A percentile compares a stretch with the other conserved stretches of the same genome.
These are phyloP conservation scores for Indri indri DNA, from an alignment of 2,113 vertebrate species.

Conservation along the genomic window DNA sequence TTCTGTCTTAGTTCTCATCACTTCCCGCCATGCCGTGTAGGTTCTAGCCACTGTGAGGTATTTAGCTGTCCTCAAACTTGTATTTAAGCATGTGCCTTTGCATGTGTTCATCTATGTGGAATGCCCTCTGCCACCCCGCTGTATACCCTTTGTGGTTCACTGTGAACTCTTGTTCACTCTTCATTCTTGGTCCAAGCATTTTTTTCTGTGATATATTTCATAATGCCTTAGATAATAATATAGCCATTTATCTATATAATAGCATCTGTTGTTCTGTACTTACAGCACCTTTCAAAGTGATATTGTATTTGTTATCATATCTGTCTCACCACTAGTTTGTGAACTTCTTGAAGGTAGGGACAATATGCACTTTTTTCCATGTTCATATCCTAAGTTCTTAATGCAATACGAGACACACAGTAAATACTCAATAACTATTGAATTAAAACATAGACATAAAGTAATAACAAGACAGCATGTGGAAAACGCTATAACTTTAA, in stretches of 20 bases:
- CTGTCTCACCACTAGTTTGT: background rate
- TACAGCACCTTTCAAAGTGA: background rate
- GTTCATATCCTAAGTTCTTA: background rate
- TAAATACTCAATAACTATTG: background rate
- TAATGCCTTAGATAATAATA: background rate
- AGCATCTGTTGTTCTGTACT: background rate
- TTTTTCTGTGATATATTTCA: background rate
- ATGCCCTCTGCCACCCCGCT: background rate
- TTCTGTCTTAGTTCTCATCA: background rate
- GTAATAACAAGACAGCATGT: background rate
- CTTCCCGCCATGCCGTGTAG: background rate
- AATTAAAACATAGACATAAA: background rate
- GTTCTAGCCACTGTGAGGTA: background rate
- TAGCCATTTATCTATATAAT: background rate
- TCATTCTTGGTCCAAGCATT: background rate
- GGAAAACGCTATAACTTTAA: background rate
- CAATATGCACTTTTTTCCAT: background rate
- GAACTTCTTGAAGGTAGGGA: background rate
- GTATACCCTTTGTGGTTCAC: background rate
- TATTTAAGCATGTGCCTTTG: background rate
- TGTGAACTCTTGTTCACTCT: background rate
- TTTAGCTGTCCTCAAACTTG: background rate
- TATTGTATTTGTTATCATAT: background rate
- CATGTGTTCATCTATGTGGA: background rate
- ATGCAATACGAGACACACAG: background rate